phyloP scores from a whole-genome alignment of 2,888 invertebrate genomes.

The Leptodirus hochenwartii region DNA sequence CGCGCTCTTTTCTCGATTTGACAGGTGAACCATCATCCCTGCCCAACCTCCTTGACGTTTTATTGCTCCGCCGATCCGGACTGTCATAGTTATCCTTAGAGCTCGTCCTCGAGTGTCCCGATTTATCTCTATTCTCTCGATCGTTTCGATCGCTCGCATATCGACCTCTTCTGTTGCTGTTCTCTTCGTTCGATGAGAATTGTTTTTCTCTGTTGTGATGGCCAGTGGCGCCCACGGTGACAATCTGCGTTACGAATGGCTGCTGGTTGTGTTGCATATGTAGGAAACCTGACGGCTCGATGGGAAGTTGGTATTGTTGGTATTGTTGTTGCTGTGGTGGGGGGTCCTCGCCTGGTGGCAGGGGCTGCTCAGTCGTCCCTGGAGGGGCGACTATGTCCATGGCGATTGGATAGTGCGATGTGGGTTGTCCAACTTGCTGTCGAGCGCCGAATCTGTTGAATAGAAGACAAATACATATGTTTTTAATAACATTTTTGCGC shows the following conservation, averaged over 20 bases:
- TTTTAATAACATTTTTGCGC: no score
- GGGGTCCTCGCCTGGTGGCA: constrained; percentile 30
- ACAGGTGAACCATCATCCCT: neutral
- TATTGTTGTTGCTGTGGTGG: constrained; percentile 19
- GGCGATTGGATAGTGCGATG: constrained; percentile 9
- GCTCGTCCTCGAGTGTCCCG: constrained; percentile 28
- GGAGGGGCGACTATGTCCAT: constrained; percentile 42
- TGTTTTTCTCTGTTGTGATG: neutral
- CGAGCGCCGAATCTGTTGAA: no score
- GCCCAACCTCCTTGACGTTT: neutral
- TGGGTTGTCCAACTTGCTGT: constrained; percentile 5
- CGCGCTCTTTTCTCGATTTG: constrained; percentile 16
- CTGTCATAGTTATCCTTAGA: neutral
- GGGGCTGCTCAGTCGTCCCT: constrained; percentile 33
- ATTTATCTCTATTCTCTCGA: constrained; percentile 22
- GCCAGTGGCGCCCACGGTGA: no score
- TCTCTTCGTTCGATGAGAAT: constrained; percentile 3
- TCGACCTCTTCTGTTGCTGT: neutral
- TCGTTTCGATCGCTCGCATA: neutral
- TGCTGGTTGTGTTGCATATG: constrained; percentile 3
- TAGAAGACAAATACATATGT: no score
- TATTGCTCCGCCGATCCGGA: neutral
- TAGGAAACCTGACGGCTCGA: constrained; percentile 19
- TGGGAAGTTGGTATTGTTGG: constrained; percentile 28
- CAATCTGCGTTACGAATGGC: neutral